phyloP scores from a whole-genome alignment of 2,113 vertebrate genomes.

The Tachycineta bicolor region DNA sequence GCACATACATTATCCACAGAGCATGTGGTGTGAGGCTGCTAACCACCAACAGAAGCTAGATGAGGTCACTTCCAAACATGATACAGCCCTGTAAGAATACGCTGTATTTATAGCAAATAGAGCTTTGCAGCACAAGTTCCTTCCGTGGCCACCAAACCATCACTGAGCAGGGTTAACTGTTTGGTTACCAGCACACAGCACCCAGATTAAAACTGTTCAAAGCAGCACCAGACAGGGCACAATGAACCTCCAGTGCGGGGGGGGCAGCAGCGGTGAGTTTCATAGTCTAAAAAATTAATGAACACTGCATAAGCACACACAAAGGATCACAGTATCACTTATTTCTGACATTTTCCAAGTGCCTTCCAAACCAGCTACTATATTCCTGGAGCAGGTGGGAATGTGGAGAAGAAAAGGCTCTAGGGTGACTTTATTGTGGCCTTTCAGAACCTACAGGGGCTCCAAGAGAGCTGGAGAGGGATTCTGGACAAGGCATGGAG shows the following conservation, averaged over 20 bases:
- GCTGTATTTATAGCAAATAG: slow-evolving; percentile 72
- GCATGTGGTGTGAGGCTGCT: slow-evolving; percentile 38
- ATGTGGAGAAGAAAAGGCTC: neutral
- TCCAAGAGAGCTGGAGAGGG: neutral
- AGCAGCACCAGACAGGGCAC: neutral
- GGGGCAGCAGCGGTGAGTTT: neutral
- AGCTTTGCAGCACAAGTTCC: neutral
- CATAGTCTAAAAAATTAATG: neutral
- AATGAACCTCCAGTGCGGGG: neutral
- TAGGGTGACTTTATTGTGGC: neutral
- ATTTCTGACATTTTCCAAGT: neutral
- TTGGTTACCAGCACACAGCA: neutral
- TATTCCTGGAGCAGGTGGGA: neutral
- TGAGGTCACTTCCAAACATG: slow-evolving; percentile 81
- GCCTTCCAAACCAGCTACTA: neutral
- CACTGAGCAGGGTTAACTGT: neutral
- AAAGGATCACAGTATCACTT: neutral
- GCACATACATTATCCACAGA: neutral
- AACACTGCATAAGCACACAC: neutral
- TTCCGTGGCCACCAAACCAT: neutral
- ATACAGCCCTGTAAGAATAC: slow-evolving; percentile 65
- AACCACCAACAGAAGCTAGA: slow-evolving; percentile 69
- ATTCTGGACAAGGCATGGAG: neutral
- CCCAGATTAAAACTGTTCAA: neutral
- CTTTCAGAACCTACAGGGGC: neutral